Evolutionary conservation across 2,113 vertebrate species (phyloP).

Genomic region (Pseudopodoces humilis): DNA sequence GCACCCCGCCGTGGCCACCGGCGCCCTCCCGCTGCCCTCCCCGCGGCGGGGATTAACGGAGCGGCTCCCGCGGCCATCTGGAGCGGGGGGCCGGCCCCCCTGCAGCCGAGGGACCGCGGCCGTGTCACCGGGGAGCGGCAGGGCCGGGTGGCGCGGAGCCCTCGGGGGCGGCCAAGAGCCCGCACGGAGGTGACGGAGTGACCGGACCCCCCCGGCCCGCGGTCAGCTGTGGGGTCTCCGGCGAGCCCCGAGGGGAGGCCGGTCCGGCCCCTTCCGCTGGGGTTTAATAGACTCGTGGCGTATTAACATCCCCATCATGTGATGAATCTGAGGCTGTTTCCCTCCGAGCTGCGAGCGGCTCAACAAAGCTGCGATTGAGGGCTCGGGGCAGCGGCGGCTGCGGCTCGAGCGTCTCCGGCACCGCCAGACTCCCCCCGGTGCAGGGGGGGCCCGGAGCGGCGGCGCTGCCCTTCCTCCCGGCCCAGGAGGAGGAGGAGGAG

Average conservation of each 20-base stretch:
- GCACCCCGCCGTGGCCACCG: not conserved
- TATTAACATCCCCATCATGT: slow-evolving; percentile 16
- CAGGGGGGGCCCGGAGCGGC: not conserved
- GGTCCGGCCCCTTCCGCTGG: not conserved
- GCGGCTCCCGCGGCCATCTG: slow-evolving; percentile 4
- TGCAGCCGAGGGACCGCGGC: not conserved
- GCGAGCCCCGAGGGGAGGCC: not conserved
- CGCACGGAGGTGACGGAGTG: not conserved
- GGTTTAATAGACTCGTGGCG: not conserved
- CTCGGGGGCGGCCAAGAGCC: not conserved
- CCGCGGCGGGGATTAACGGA: not conserved
- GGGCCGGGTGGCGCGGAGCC: rapidly evolving
- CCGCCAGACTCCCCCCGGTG: not conserved
- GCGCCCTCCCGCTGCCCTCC: not conserved
- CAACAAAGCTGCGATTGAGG: slow-evolving; percentile 51
- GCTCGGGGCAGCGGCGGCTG: slow-evolving; percentile 3
- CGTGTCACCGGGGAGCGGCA: not conserved
- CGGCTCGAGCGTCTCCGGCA: not conserved
- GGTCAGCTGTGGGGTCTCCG: not conserved
- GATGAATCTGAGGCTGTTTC: not conserved
- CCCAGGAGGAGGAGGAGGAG: not conserved
- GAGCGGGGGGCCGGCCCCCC: not conserved
- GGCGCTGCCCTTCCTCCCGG: not conserved
- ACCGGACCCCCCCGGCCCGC: rapidly evolving
- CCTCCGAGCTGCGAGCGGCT: not conserved